Base-by-base conservation (phyloP, 92 coral and sea anemone genomes). In the Siderastrea radians region DNA sequence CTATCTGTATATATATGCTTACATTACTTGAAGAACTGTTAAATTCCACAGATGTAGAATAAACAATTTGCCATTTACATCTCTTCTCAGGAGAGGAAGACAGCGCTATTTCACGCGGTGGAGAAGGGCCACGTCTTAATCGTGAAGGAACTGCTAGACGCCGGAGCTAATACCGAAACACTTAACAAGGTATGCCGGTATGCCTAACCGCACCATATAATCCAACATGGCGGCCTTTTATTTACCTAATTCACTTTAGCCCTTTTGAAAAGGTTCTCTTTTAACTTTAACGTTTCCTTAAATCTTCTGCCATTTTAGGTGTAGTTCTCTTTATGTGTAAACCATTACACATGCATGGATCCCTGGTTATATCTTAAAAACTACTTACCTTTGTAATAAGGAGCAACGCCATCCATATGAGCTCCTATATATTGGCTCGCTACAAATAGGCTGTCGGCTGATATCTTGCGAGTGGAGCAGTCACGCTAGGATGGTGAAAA, bases 101-200 rank as follows among this genome's bases (percentile, higher is more conserved):
- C 99, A 75, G 99, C 99, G 9, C 87, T 97, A 52, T 87, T 96
- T 70, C 95, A 95, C 74, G 99, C 99, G 7, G 98, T 95, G 12
- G 99, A 97, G 75, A 93, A 91, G 82, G 99, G 98, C 51, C 93
- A 97, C 83, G 76, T 93, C 44, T 88, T 77, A 45, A 93, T 97
- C 52, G 99, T 94, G 7, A 94, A 91, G 52, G 97, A 97, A 68
- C 88, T 97, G 43, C 77, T 97, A 53, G 99, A 97, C n/a, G 96
- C 98, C 4, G 98, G 98, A 58, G 97, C 99, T 2, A 93, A 90
- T 82, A 97, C 99, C 43, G 99, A 97, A 77, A 78, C 92, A 55
- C 63, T 72, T 44, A 94, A 92, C 89, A 94, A 91, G 94, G 99
- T 95, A 93, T 59, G 89, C 79, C 5, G 68, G 0, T 51, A 7